phyloP scores from a whole-genome alignment of 64 coral and sea anemone species.

The Stylophora pistillata region DNA sequence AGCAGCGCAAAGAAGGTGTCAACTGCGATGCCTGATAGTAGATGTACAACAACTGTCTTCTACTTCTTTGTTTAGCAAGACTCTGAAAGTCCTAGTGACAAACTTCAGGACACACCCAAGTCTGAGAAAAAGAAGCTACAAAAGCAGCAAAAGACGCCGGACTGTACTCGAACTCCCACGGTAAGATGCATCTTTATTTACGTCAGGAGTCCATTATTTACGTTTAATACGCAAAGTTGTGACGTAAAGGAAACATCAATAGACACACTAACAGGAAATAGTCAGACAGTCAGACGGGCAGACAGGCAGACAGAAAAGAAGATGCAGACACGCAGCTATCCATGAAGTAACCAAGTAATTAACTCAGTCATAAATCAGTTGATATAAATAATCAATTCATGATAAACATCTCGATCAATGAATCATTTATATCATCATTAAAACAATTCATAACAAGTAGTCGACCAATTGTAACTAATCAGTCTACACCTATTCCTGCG shows the following conservation, averaged over 20 bases:
- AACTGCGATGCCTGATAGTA: background rate
- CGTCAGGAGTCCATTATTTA: background rate
- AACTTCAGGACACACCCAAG: constrained; percentile 16
- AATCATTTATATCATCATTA: too few species aligned
- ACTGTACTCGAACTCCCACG: constrained; percentile 10
- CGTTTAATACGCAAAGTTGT: too few species aligned
- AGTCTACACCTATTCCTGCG: too few species aligned
- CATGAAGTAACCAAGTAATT: too few species aligned
- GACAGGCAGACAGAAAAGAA: background rate
- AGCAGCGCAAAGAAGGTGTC: too few species aligned
- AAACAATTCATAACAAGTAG: too few species aligned
- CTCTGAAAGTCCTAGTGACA: background rate
- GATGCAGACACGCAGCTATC: too few species aligned
- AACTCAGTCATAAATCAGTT: too few species aligned
- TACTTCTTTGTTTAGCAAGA: background rate
- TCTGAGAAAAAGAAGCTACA: constrained; percentile 18
- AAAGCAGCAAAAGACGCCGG: constrained; percentile 17
- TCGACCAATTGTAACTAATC: too few species aligned
- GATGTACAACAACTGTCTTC: background rate
- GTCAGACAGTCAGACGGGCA: background rate
- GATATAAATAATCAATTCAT: too few species aligned
- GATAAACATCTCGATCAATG: too few species aligned
- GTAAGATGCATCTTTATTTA: background rate
- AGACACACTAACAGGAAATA: background rate
- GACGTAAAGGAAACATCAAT: too few species aligned